These are phyloP conservation scores for Dendroctonus valens DNA, from an alignment of 1,140 invertebrate genomes.

Conservation along the genomic window DNA sequence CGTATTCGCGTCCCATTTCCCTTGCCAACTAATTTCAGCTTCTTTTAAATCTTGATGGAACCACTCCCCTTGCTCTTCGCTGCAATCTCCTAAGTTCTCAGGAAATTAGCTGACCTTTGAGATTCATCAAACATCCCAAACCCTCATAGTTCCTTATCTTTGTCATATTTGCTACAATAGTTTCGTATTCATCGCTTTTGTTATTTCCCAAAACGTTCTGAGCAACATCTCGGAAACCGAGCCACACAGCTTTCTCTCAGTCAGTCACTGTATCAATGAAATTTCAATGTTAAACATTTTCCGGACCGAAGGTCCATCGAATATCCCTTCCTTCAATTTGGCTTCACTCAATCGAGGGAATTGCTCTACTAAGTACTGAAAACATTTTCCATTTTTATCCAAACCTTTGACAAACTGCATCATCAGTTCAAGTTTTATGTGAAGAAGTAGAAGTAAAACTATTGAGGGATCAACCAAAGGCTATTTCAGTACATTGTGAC, in stretches of 20 bases:
- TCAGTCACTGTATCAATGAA: constrained; percentile 10
- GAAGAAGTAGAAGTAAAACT: constrained; percentile 44
- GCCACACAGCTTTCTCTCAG: constrained; percentile 19
- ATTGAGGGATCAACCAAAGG: constrained; percentile 28
- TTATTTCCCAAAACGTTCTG: constrained; percentile 36
- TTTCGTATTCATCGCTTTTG: constrained; percentile 33
- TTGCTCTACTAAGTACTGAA: constrained; percentile 28
- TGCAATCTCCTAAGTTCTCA: constrained; percentile 14
- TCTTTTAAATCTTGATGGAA: too few relatives aligned
- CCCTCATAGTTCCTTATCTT: constrained; percentile 29
- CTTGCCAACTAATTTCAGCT: too few relatives aligned
- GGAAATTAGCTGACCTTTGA: constrained; percentile 22
- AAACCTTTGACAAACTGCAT: too few relatives aligned
- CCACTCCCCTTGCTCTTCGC: constrained; percentile 24
- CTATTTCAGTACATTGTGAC: constrained; percentile 6
- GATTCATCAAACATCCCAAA: constrained; percentile 15
- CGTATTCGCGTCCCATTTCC: too few relatives aligned
- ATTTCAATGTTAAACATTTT: constrained; percentile 1
- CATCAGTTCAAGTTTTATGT: constrained; percentile 46
- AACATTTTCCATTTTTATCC: constrained; percentile 8
- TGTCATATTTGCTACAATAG: constrained; percentile 36
- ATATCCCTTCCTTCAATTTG: constrained; percentile 37
- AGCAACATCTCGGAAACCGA: constrained; percentile 19
- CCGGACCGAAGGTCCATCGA: constrained; percentile 34
- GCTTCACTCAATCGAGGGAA: constrained; percentile 19